Evolutionary conservation across 92 coral and sea anemone genomes (phyloP).

Genomic region (Porites evermanni): DNA sequence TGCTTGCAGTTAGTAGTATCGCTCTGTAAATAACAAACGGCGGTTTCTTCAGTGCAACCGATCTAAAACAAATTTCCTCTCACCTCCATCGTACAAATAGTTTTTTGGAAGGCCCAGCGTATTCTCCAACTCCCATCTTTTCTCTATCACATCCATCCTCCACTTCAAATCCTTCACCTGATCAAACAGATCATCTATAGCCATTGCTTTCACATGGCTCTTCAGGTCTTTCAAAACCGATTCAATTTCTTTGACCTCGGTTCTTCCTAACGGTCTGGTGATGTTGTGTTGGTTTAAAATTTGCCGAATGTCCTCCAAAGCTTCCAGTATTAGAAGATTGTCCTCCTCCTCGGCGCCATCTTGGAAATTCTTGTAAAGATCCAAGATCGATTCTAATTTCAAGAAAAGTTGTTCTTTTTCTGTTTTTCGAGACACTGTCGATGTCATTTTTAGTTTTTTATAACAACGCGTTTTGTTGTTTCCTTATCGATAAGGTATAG

Average conservation of each 20-base stretch:
- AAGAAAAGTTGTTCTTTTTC: conserved; percentile 34
- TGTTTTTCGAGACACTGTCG: background rate
- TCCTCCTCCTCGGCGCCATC: conserved; percentile 44
- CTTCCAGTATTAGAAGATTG: conserved; percentile 23
- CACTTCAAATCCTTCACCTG: conserved; percentile 47
- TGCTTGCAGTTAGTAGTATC: too few relatives aligned
- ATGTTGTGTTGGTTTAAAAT: conserved; percentile 26
- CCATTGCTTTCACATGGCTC: conserved; percentile 54
- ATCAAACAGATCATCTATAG: conserved; percentile 39
- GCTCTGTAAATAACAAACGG: background rate
- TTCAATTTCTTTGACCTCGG: conserved; percentile 32
- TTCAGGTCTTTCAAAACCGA: conserved; percentile 35
- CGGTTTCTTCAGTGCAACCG: background rate
- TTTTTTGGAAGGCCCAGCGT: background rate
- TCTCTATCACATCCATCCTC: conserved; percentile 30
- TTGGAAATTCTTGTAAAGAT: conserved; percentile 49
- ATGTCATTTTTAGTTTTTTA: background rate
- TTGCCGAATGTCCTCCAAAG: conserved; percentile 40
- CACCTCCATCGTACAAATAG: conserved; percentile 14
- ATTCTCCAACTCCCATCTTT: conserved; percentile 4
- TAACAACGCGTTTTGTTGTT: background rate
- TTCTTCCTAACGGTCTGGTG: background rate
- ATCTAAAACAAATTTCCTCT: background rate
- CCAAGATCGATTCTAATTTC: conserved; percentile 47
- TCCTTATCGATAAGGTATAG: background rate